Percentiles rank a stretch among this genome's conserved stretches.
Evolutionary conservation across 2,888 invertebrate genomes (phyloP).

Genomic region (Plusia festucae): DNA sequence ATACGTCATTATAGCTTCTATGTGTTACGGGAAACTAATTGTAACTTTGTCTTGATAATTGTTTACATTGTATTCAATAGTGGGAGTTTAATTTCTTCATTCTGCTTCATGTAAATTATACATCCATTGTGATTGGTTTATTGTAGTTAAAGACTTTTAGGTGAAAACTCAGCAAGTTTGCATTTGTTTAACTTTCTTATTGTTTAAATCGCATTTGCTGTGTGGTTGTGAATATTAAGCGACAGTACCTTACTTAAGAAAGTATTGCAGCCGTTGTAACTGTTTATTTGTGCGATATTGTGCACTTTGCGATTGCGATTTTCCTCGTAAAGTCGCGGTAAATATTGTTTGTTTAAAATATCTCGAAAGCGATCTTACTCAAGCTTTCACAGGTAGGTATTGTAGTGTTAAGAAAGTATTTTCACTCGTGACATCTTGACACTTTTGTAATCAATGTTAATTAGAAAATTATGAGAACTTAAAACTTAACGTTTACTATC

Average conservation of each 20-base stretch:
- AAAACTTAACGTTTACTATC: not conserved
- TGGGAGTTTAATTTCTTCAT: constrained; percentile 56
- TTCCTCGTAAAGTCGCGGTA: constrained; percentile 24
- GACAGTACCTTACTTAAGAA: constrained; percentile 40
- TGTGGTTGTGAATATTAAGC: constrained; percentile 49
- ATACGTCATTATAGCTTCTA: constrained; percentile 23
- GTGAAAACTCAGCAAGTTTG: constrained; percentile 45
- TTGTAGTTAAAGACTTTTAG: constrained; percentile 41
- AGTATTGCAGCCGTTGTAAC: constrained; percentile 40
- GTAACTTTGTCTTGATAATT: constrained; percentile 30
- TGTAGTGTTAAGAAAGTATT: constrained; percentile 61
- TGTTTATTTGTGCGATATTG: constrained; percentile 29
- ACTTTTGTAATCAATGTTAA: constrained; percentile 25
- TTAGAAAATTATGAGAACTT: constrained; percentile 28
- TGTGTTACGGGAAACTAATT: constrained; percentile 26
- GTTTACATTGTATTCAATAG: constrained; percentile 43
- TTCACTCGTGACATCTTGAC: constrained; percentile 47
- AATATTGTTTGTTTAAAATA: constrained; percentile 59
- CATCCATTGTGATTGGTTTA: constrained; percentile 51
- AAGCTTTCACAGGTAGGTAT: constrained; percentile 62
- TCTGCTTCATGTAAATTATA: constrained; percentile 48
- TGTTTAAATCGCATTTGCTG: constrained; percentile 24
- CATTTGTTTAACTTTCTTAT: constrained; percentile 51
- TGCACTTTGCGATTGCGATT: constrained; percentile 28
- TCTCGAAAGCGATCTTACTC: constrained; percentile 47